These are phyloP conservation scores for Drosophila neonasuta DNA, from an alignment of 2,888 invertebrate species.

Conservation along the genomic window DNA sequence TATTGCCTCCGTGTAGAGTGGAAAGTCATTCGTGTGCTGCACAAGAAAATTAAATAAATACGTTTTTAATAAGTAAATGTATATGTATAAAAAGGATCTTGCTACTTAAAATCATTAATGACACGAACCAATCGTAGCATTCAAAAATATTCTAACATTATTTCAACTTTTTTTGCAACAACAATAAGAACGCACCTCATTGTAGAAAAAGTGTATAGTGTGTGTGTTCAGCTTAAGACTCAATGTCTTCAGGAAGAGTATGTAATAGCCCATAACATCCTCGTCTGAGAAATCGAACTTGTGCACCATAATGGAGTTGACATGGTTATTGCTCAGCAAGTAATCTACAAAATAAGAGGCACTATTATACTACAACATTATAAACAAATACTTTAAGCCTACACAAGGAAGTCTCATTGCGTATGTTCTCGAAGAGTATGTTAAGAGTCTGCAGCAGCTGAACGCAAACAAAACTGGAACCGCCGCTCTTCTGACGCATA, in stretches of 20 bases:
- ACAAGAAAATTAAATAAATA: not conserved
- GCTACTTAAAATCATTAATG: no score
- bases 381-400: constrained; percentile 82
- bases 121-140: no score
- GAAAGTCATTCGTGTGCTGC: constrained; percentile 98
- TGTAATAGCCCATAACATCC: constrained; percentile 99
- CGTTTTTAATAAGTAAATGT: not conserved
- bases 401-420: constrained; percentile 99
- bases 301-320: constrained; percentile 99
- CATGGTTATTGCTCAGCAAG: constrained; percentile 99
- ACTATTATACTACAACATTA: not conserved
- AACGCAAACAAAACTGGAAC: constrained; percentile 96
- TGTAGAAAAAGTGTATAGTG: constrained; percentile 99
- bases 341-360: constrained; percentile 90
- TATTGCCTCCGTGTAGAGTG: constrained; percentile 98
- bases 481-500: constrained; percentile 98
- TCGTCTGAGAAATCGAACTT: constrained; percentile 99
- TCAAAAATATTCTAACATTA: no score
- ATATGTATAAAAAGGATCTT: no score
- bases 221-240: constrained; percentile 98
- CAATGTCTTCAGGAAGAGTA: constrained; percentile 98
- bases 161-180: no score
- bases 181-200: constrained; percentile 85
- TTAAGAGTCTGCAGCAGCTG: constrained; percentile 98
- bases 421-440: constrained; percentile 99